These are phyloP conservation scores for Distichodus sexfasciatus DNA, from an alignment of 2,797 vertebrate genomes.

Conservation along the genomic window DNA sequence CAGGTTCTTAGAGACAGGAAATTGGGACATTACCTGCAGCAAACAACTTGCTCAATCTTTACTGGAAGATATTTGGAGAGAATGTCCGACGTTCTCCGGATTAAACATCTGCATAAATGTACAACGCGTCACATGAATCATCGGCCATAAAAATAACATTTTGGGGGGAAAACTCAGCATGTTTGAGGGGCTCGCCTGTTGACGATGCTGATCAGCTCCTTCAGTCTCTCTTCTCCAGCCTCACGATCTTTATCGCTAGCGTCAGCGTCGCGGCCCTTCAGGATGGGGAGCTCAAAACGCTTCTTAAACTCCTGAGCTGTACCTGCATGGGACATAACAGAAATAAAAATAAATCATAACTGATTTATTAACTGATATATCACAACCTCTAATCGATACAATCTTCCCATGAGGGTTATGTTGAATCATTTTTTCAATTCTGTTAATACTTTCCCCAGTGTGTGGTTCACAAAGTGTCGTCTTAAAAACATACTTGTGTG, in stretches of 20 bases:
- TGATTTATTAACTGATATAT: too few relatives aligned
- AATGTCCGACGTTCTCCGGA: conserved; percentile 95
- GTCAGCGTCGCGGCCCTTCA: conserved; percentile 91
- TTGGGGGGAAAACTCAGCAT: neutral
- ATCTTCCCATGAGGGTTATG: too few relatives aligned
- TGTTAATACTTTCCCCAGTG: too few relatives aligned
- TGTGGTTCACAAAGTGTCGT: too few relatives aligned
- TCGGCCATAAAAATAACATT: neutral
- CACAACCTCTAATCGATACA: too few relatives aligned
- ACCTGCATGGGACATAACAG: conserved; percentile 67
- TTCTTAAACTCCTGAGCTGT: conserved; percentile 96
- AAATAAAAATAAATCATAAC: too few relatives aligned
- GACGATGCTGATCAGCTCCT: conserved; percentile 90
- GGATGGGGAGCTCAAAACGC: conserved; percentile 91
- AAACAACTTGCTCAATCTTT: conserved; percentile 96
- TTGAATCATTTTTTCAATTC: too few relatives aligned
- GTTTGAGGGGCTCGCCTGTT: conserved; percentile 75
- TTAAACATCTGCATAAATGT: conserved; percentile 81
- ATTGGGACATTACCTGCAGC: conserved; percentile 82
- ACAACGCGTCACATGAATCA: neutral
- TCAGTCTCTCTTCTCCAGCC: conserved; percentile 87
- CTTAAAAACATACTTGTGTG: too few relatives aligned
- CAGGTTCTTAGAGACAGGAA: too few relatives aligned
- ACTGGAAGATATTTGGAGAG: conserved; percentile 97
- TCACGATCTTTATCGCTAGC: conserved; percentile 83